Conservation (phyloP, 2,113 vertebrate genomes). For the Platichthys stellatus region DNA sequence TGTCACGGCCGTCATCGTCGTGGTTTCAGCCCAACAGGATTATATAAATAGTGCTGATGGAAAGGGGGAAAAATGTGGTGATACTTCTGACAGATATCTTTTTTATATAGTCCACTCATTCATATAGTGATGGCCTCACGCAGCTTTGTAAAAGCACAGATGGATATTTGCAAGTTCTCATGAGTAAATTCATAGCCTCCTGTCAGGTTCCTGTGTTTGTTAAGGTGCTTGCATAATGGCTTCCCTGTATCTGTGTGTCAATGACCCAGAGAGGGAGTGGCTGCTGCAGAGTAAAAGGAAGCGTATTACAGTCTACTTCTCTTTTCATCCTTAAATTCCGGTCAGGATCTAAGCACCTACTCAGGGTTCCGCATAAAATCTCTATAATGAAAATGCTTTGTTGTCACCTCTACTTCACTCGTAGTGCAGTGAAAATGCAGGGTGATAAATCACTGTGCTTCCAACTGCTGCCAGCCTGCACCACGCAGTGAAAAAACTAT, state of each 20-base stretch:
- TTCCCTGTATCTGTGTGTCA: conserved; percentile 50
- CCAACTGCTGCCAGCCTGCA: too few species aligned
- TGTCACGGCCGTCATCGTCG: conserved; percentile 25
- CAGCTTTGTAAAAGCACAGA: not conserved
- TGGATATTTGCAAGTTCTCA: conserved; percentile 1
- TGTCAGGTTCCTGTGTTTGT: conserved; percentile 40
- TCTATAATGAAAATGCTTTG: too few species aligned
- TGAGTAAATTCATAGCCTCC: conserved; percentile 21
- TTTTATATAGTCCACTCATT: not conserved
- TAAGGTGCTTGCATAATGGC: conserved; percentile 36
- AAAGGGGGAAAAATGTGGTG: conserved; percentile 4
- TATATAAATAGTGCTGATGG: conserved; percentile 22
- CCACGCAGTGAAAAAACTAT: too few species aligned
- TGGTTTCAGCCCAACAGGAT: conserved; percentile 23
- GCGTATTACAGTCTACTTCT: conserved; percentile 1
- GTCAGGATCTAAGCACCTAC: too few species aligned
- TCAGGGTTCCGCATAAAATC: too few species aligned
- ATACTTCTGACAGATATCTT: not conserved
- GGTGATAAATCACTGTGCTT: too few species aligned
- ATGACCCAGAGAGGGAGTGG: conserved; percentile 46
- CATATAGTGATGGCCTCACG: too few species aligned
- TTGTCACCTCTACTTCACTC: too few species aligned
- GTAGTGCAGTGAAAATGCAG: too few species aligned
- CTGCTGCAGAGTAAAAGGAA: conserved; percentile 11
- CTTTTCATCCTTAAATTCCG: not conserved